These are phyloP conservation scores for Pedicia rivosa DNA, from an alignment of 2,888 invertebrate species.

Conservation along the genomic window DNA sequence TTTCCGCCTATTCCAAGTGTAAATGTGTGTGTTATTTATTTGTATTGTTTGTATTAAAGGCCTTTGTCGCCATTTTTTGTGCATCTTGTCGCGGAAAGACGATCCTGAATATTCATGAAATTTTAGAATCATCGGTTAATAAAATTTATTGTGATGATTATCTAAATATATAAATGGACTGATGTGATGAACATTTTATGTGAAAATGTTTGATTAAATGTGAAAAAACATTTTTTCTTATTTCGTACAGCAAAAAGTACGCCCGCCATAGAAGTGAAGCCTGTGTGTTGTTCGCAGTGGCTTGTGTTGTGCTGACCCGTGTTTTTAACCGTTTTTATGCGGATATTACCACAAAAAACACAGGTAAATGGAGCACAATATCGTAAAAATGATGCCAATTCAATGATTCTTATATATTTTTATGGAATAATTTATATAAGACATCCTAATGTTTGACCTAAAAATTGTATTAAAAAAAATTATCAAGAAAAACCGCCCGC, in stretches of 20 bases:
- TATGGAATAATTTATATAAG: conserved; percentile 1
- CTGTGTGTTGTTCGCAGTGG: conserved; percentile 28
- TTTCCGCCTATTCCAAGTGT: conserved; percentile 1
- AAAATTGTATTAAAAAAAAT: conserved; percentile 20
- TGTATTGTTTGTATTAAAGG: conserved; percentile 1
- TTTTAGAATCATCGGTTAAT: conserved; percentile 5
- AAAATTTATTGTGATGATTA: conserved; percentile 3
- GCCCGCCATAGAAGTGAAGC: conserved; percentile 24
- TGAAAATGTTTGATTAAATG: conserved; percentile 5
- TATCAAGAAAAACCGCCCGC: conserved; percentile 8
- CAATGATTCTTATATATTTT: conserved; percentile 16
- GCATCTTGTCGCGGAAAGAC: conserved; percentile 2
- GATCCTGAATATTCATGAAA: conserved; percentile 4
- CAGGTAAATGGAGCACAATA: conserved; percentile 25
- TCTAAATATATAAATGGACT: conserved; percentile 4
- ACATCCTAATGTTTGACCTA: conserved; percentile 13
- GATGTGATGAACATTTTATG: conserved; percentile 6
- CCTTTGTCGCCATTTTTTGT: conserved; percentile 6
- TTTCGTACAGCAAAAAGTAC: conserved; percentile 5
- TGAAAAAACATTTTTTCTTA: conserved; percentile 5
- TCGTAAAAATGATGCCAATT: conserved; percentile 38
- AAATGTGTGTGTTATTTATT: conserved; percentile 2
- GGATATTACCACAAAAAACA: conserved; percentile 30
- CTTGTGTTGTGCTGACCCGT: conserved; percentile 38
- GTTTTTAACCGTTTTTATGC: conserved; percentile 31